phyloP scores from a whole-genome alignment of 2,888 invertebrate species.

The Nudaria mundana region DNA sequence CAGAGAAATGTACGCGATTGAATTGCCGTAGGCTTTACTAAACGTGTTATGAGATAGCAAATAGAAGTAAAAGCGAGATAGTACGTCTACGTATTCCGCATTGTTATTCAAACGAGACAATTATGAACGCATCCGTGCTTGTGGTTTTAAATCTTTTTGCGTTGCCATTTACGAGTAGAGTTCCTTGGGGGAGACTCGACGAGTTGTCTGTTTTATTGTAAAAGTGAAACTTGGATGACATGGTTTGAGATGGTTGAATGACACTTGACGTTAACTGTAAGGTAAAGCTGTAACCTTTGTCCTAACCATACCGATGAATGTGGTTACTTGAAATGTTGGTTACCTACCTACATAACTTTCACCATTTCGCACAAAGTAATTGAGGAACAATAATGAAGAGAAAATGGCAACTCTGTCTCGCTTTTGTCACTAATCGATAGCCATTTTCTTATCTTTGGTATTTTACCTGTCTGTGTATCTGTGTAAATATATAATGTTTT shows the following conservation, averaged over 20 bases:
- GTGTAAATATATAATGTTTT: neutral
- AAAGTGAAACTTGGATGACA: slow-evolving; percentile 66
- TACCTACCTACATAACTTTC: slow-evolving; percentile 38
- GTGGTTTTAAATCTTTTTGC: slow-evolving; percentile 57
- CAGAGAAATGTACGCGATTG: slow-evolving; percentile 12
- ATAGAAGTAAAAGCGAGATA: slow-evolving; percentile 40
- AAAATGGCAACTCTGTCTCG: slow-evolving; percentile 12
- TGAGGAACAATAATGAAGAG: slow-evolving; percentile 12
- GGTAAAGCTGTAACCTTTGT: slow-evolving; percentile 35
- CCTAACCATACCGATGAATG: slow-evolving; percentile 36
- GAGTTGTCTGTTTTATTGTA: slow-evolving; percentile 60
- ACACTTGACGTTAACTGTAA: slow-evolving; percentile 39
- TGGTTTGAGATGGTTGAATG: slow-evolving; percentile 44
- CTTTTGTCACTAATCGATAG: slow-evolving; percentile 5
- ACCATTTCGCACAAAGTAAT: slow-evolving; percentile 17
- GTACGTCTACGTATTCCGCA: slow-evolving; percentile 42
- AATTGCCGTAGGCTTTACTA: slow-evolving; percentile 22
- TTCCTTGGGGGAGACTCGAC: slow-evolving; percentile 44
- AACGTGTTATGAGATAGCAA: slow-evolving; percentile 20
- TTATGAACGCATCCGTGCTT: slow-evolving; percentile 48
- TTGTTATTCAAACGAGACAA: slow-evolving; percentile 60
- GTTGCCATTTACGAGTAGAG: slow-evolving; percentile 54
- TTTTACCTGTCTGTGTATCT: slow-evolving; percentile 2
- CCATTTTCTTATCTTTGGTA: slow-evolving; percentile 2
- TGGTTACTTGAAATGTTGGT: slow-evolving; percentile 28